Conservation (phyloP, 2,113 vertebrate species). For the Eolophus roseicapilla region DNA sequence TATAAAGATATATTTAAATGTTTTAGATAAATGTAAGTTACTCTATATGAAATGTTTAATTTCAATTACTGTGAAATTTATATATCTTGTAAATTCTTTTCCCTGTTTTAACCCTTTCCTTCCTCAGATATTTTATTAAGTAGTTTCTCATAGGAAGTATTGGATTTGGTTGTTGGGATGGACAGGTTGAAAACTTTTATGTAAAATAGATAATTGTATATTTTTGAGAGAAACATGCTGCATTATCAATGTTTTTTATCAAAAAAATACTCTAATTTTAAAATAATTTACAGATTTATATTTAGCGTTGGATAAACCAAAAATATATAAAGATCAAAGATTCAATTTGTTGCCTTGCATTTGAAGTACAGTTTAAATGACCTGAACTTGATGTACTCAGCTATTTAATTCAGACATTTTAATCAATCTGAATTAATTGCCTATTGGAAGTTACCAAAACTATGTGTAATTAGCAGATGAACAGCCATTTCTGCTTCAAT, state of each 20-base stretch:
- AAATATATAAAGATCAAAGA: slow-evolving; percentile 63
- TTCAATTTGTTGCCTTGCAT: slow-evolving; percentile 28
- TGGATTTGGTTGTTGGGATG: slow-evolving; percentile 63
- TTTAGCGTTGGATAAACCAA: slow-evolving; percentile 61
- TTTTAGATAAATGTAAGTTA: slow-evolving; percentile 80
- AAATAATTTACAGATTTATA: slow-evolving; percentile 75
- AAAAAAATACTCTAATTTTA: slow-evolving; percentile 62
- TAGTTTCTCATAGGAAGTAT: slow-evolving; percentile 64
- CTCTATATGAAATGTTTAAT: slow-evolving; percentile 79
- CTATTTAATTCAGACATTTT: slow-evolving; percentile 23
- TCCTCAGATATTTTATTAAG: slow-evolving; percentile 63
- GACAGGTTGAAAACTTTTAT: slow-evolving; percentile 62
- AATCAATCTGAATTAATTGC: slow-evolving; percentile 6
- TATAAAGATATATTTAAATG: slow-evolving; percentile 84
- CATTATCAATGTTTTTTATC: slow-evolving; percentile 72
- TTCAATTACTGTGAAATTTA: slow-evolving; percentile 86
- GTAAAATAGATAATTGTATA: slow-evolving; percentile 79
- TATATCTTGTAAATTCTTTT: slow-evolving; percentile 67
- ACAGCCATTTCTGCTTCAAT: not conserved
- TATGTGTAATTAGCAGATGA: not conserved
- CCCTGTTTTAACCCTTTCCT: slow-evolving; percentile 60
- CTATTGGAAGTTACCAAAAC: slow-evolving; percentile 22
- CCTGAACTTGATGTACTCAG: not conserved
- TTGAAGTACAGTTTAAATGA: slow-evolving; percentile 33
- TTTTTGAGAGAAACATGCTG: slow-evolving; percentile 77